Conservation (phyloP, 2,797 vertebrate genomes). For the Trachops cirrhosus region DNA sequence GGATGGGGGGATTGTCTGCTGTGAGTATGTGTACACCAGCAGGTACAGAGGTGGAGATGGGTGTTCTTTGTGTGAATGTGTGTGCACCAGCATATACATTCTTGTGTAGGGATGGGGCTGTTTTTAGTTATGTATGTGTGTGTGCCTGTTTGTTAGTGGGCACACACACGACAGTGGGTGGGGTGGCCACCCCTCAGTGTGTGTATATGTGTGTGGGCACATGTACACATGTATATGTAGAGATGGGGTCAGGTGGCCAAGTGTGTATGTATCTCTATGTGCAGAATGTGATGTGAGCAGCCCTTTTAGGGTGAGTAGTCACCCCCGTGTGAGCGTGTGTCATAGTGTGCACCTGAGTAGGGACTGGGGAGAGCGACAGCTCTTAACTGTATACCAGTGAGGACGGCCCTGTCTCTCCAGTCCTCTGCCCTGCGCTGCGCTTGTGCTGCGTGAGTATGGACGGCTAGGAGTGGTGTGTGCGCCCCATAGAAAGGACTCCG, state of each 20-base stretch:
- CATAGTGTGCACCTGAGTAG: neutral
- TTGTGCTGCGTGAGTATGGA: neutral
- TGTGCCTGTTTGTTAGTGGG: neutral
- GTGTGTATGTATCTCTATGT: neutral
- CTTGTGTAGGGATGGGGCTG: neutral
- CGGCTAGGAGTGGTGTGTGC: neutral
- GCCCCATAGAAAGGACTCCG: neutral
- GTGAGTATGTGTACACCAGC: neutral
- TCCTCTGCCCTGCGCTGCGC: neutral
- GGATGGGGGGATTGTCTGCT: neutral
- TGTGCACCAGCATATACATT: neutral
- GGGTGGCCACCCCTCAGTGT: neutral
- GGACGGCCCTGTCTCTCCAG: neutral
- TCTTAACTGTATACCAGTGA: neutral
- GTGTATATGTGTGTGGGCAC: neutral
- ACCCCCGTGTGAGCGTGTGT: neutral
- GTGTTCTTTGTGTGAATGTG: neutral
- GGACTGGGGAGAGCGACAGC: neutral
- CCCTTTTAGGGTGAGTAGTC: neutral
- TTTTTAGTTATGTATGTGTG: neutral
- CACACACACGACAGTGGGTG: neutral
- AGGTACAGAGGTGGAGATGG: neutral
- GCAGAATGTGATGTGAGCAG: neutral
- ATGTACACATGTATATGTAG: no score
- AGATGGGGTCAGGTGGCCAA: neutral